A percentile compares a stretch with the other conserved stretches of the same genome.
Evolutionary conservation across 2,888 invertebrate species (phyloP).

Genomic region (Lordiphosa andalusiaca): DNA sequence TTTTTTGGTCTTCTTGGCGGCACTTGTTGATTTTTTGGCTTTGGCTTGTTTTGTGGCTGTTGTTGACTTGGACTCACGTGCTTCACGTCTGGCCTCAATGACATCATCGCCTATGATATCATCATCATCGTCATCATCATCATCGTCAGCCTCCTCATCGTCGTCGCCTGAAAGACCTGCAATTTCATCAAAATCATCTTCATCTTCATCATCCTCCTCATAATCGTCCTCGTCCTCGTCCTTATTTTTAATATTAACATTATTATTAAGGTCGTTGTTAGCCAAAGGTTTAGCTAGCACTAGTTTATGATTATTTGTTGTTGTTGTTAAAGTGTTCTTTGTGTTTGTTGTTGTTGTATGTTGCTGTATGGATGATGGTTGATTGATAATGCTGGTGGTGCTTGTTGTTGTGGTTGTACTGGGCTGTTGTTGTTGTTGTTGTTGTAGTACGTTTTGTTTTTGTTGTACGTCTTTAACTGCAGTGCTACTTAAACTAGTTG

Average conservation of each 20-base stretch:
- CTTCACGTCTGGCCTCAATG: constrained; percentile 84
- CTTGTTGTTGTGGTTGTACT: constrained; percentile 44
- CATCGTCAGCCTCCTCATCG: constrained; percentile 84
- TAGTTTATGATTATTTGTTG: constrained; percentile 26
- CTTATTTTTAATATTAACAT: constrained; percentile 45
- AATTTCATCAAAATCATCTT: constrained; percentile 85
- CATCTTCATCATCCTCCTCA: constrained; percentile 72
- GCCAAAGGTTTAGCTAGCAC: constrained; percentile 68
- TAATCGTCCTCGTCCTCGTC: constrained; percentile 48
- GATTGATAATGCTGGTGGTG: constrained; percentile 53
- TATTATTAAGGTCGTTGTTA: constrained; percentile 39
- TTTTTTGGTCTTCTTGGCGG: constrained; percentile 77
- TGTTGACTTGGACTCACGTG: constrained; percentile 93
- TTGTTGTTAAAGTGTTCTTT: constrained; percentile 58
- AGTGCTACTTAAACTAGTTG: constrained; percentile 74
- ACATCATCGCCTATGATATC: constrained; percentile 84
- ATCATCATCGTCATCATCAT: constrained; percentile 85
- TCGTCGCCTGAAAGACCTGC: constrained; percentile 86
- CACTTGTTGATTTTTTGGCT: constrained; percentile 79
- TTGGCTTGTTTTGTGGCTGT: constrained; percentile 75
- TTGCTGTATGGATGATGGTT: constrained; percentile 60
- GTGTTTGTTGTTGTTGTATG: constrained; percentile 44
- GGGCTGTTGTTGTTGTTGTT: constrained; percentile 35
- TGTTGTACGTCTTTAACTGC: constrained; percentile 62
- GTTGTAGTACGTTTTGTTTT: constrained; percentile 50